phyloP scores from a whole-genome alignment of 2,797 vertebrate species.

The Hoplostethus mediterraneus region DNA sequence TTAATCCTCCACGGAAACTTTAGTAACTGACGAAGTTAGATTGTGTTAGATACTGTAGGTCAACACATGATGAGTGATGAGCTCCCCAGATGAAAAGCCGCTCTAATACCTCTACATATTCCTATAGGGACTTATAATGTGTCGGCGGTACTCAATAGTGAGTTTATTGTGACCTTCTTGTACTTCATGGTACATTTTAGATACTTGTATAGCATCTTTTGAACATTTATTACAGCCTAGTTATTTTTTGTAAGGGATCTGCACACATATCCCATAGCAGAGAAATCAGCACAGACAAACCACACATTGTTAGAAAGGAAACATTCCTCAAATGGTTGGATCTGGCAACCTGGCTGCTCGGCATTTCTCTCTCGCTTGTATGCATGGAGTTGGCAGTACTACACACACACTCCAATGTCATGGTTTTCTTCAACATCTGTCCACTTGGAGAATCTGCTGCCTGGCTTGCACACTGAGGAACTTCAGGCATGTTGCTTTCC shows the following conservation, averaged over 20 bases:
- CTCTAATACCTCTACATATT: neutral
- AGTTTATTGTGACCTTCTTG: no score
- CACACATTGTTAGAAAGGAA: slow-evolving; percentile 64
- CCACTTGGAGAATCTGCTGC: slow-evolving; percentile 38
- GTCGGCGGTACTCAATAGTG: no score
- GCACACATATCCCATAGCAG: slow-evolving; percentile 25
- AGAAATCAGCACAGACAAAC: slow-evolving; percentile 51
- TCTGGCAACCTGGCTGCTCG: slow-evolving; percentile 60
- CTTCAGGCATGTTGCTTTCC: neutral
- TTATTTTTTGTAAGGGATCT: slow-evolving; percentile 29
- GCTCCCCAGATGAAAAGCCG: neutral
- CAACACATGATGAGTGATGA: neutral
- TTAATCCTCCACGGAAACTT: neutral
- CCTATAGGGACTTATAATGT: no score
- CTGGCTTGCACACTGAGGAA: slow-evolving; percentile 31
- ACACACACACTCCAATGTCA: slow-evolving; percentile 60
- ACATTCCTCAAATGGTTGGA: slow-evolving; percentile 68
- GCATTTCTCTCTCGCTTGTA: slow-evolving; percentile 21
- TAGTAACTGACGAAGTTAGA: neutral
- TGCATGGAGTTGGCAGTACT: slow-evolving; percentile 58
- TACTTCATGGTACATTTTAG: no score
- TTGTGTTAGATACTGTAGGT: neutral
- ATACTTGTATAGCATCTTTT: neutral
- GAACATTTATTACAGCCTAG: slow-evolving; percentile 45
- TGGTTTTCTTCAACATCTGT: slow-evolving; percentile 72